phyloP scores from a whole-genome alignment of 2,888 invertebrate species.

The Mycogona germanica region DNA sequence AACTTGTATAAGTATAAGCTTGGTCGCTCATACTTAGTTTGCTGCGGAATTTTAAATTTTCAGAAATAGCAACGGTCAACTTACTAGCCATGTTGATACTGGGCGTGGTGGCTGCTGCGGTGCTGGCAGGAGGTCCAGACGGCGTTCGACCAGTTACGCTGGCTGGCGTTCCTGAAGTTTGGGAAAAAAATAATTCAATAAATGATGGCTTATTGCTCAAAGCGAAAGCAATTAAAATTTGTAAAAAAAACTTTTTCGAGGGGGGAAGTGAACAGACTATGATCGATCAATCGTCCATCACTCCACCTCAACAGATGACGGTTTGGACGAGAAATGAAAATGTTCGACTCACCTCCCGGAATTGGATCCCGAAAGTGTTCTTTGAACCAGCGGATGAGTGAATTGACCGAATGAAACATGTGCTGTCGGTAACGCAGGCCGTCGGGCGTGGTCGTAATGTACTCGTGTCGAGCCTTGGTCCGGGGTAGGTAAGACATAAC shows the following conservation, averaged over 20 bases:
- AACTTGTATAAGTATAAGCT: constrained; percentile 4
- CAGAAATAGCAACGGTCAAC: constrained; percentile 12
- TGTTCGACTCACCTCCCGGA: constrained; percentile 38
- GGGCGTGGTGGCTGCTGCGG: constrained; percentile 30
- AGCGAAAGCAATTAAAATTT: too few species aligned
- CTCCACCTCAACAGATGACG: not conserved
- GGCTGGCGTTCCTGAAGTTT: constrained; percentile 41
- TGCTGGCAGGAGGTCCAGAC: constrained; percentile 26
- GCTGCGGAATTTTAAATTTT: too few species aligned
- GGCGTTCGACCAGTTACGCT: constrained; percentile 49
- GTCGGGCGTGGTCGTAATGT: constrained; percentile 78
- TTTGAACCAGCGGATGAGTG: constrained; percentile 91
- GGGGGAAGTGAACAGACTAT: not conserved
- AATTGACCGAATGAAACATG: constrained; percentile 67
- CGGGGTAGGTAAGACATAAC: constrained; percentile 85
- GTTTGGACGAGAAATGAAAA: not conserved
- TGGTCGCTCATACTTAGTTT: not conserved
- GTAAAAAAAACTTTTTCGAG: too few species aligned
- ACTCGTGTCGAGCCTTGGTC: constrained; percentile 75
- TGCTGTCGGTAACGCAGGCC: constrained; percentile 84
- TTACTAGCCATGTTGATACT: constrained; percentile 32
- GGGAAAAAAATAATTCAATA: too few species aligned
- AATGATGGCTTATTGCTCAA: too few species aligned
- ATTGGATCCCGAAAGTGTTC: constrained; percentile 90
- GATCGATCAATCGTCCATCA: not conserved